Percentiles rank a stretch among this genome's conserved stretches.
phyloP scores from a whole-genome alignment of 2,797 vertebrate genomes.

The Alosa sapidissima region DNA sequence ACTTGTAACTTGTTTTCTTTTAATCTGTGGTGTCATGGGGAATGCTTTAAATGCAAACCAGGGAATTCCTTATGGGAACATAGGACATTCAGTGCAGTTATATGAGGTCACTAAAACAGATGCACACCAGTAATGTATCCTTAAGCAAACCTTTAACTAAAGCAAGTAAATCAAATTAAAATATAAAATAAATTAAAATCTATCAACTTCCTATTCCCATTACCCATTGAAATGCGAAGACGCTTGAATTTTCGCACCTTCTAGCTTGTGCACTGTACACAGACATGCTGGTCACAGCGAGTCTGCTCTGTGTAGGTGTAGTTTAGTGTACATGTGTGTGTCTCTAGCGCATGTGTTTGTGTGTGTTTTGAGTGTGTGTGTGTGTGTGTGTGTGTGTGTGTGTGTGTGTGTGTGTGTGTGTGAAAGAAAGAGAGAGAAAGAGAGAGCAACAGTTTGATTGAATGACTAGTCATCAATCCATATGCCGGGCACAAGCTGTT shows the following conservation, averaged over 20 bases:
- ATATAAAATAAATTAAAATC: no score
- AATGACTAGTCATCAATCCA: conserved; percentile 11
- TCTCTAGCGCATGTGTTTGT: neutral
- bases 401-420: neutral
- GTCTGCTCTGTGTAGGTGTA: neutral
- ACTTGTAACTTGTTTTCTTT: neutral
- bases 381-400: neutral
- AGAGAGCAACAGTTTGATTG: conserved; percentile 1
- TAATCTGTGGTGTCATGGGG: no score
- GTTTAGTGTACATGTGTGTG: no score
- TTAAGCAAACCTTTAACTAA: no score
- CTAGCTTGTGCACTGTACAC: neutral
- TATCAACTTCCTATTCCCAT: no score
- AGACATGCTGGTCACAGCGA: no score
- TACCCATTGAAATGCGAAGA: neutral
- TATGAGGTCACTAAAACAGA: no score
- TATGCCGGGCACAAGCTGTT: conserved; percentile 1
- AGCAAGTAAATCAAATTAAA: no score
- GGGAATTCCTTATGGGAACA: no score
- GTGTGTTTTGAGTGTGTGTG: neutral
- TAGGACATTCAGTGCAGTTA: no score
- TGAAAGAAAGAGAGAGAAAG: neutral
- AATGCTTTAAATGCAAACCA: no score
- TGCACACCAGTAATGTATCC: no score
- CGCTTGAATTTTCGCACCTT: neutral